Evolutionary conservation across 2,888 invertebrate genomes (phyloP), one percentile per base, ranked within the genome.

Genomic region (Drosophila mulleri): DNA sequence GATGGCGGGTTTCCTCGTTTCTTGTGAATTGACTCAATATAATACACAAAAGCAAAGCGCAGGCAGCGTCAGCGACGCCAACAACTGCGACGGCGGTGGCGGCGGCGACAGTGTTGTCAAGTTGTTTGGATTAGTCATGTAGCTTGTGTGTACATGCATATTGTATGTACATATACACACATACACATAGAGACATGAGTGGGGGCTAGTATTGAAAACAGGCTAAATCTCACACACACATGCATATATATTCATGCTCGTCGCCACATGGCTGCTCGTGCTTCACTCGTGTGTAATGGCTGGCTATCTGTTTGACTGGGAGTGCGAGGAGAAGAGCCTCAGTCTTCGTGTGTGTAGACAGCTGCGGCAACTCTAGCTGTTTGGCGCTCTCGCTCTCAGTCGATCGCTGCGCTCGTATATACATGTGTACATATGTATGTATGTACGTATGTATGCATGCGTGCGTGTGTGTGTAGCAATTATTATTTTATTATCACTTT

Each of bases 1-100:
- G 76, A 82, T 76, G 77, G 90, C 88, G 91, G 91, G 91, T 91
- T 91, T 90, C 91, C 91, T 91, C 90, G 88, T 91, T 91, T 91
- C 90, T 88, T 85, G 76, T 88, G 90, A 91, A 91, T 87, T 87
- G 88, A 88, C 85, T 88, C 82, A 83, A 81, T 79, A 74, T 68
- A 77, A 76, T 75, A 77, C 71, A 71, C 69, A 79, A 86, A 81
- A 78, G 75, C 75, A 62, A 74, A 77, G 69, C 72, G 61, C 74
- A 78, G 78, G 78, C 78, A 42, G 42, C 42, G 42, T 37, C 44
- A 50, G 58, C 75, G 71, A 72, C 70, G 72, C 63, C 67, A 59
- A 50, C 60, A 53, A 48, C 57, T 57, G 57, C 65, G 69, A 67
- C 83, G 76, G 52, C 57, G 63, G 52, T 50, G 59, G 47, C 54